phyloP scores from a whole-genome alignment of 1,140 invertebrate species.

The Drosophila punjabiensis region DNA sequence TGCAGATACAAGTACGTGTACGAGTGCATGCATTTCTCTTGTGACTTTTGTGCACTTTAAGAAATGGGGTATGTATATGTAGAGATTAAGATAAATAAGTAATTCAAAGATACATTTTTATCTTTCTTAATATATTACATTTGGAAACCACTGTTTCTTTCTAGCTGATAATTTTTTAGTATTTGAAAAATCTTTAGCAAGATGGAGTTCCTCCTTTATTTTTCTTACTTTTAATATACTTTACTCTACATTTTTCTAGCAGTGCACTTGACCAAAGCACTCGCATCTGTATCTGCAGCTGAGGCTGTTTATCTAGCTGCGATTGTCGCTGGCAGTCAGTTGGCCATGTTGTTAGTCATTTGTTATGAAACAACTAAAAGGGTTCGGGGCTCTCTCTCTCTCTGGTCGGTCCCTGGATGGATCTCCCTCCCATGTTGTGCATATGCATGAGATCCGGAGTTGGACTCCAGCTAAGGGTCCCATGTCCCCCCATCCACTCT shows the following conservation, averaged over 20 bases:
- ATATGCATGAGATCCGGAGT: constrained; percentile 64
- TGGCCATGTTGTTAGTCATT: constrained; percentile 80
- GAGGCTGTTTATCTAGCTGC: constrained; percentile 71
- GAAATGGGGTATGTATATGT: neutral
- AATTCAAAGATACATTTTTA: neutral
- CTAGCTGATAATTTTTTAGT: neutral
- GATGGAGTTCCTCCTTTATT: neutral
- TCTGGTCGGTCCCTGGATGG: constrained; percentile 27
- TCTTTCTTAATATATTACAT: neutral
- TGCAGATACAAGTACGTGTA: constrained; percentile 58
- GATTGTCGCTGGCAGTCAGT: constrained; percentile 62
- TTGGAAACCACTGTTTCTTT: neutral
- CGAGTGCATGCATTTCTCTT: constrained; percentile 43
- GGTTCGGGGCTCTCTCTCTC: constrained; percentile 35
- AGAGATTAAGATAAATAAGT: neutral
- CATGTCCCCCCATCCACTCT: constrained; percentile 1
- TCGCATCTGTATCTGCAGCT: constrained; percentile 43
- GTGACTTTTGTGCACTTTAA: constrained; percentile 19
- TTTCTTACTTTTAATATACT: neutral
- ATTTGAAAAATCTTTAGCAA: neutral
- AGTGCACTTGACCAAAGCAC: neutral
- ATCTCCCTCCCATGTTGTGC: constrained; percentile 57
- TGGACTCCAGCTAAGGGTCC: constrained; percentile 1
- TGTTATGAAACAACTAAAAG: constrained; percentile 77
- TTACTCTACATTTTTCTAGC: too few relatives aligned